Base-by-base conservation (phyloP, 2,797 vertebrate species). In the Orestias chungarensis region DNA sequence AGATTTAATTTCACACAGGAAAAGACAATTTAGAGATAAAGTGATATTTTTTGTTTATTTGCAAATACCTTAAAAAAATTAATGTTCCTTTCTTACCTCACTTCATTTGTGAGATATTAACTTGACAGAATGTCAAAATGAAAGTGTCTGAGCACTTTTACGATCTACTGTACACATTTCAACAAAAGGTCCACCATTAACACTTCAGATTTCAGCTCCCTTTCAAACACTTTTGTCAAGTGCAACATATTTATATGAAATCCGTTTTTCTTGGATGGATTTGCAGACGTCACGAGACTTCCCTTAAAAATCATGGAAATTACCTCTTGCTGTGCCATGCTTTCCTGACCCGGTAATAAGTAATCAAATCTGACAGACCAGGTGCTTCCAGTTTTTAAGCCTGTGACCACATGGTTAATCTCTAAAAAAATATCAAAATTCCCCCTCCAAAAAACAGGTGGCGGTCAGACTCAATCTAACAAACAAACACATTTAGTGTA, bases 281-380 rank as follows among this genome's bases (percentile, higher is more conserved):
- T 92, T 88, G 76, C 84, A 88, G 80, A 83, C n/a, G 11, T 40
- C 1, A 64, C 83, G 83, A 90, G 81, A 78, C 71, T 83, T 76
- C 78, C 82, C 83, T 83, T 52, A 42, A 85, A 90, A 85, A 74
- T 23, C 55, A 65, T 14, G n/a, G 72, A 91, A 92, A 92, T 89
- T 83, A 89, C 80, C 84, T 80, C 75, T 83, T 27, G 70, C 74
- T 79, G 62, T 57, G 80, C 64, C 68, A 40, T 80, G 70, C 88
- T 88, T 80, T 69, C 73, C 52, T 74, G 78, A 80, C 75, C 82
- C 70, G 59, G 66, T 79, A 81, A 82, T 70, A 82, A 67, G 85
- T 74, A 71, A 87, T 87, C 69, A 86, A 83, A 82, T 82, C 65
- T 12, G 25, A 67, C 49, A 64, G 70, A 33, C 62, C 50, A 25